These are phyloP conservation scores for Papilio polyxenes DNA, from an alignment of 1,140 invertebrate species.

Conservation along the genomic window DNA sequence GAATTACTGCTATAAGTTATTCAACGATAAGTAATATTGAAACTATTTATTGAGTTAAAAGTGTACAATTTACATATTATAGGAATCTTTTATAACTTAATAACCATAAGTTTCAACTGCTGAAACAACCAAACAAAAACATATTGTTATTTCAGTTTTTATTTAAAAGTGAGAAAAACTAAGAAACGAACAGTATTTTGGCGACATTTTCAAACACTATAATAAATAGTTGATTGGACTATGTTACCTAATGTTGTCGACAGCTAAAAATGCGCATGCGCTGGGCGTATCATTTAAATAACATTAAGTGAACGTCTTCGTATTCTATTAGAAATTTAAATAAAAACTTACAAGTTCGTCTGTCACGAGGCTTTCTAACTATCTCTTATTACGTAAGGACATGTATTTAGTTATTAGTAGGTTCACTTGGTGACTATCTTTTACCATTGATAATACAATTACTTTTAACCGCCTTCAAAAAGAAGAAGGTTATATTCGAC, in stretches of 20 bases:
- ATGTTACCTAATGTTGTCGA: neutral
- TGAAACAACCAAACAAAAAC: neutral
- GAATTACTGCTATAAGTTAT: neutral
- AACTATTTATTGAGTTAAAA: neutral
- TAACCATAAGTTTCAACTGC: too few relatives aligned
- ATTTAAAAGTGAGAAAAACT: too few relatives aligned
- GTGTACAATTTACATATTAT: neutral
- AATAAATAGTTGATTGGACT: neutral
- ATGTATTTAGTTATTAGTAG: neutral
- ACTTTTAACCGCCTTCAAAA: neutral
- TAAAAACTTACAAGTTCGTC: neutral
- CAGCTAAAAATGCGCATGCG: neutral
- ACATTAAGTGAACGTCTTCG: slow-evolving; percentile 1
- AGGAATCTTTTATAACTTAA: too few relatives aligned
- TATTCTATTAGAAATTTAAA: neutral
- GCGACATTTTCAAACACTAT: too few relatives aligned
- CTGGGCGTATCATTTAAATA: neutral
- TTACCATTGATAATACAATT: neutral
- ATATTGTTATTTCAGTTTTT: neutral
- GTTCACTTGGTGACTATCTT: neutral
- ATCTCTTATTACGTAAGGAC: slow-evolving; percentile 1
- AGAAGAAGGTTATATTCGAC: neutral
- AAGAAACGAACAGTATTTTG: too few relatives aligned
- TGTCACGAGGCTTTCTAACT: neutral
- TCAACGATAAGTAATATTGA: neutral